Evolutionary conservation across 2,797 vertebrate species (phyloP), one percentile per base, ranked within the genome.

Genomic region (Spheniscus humboldti): DNA sequence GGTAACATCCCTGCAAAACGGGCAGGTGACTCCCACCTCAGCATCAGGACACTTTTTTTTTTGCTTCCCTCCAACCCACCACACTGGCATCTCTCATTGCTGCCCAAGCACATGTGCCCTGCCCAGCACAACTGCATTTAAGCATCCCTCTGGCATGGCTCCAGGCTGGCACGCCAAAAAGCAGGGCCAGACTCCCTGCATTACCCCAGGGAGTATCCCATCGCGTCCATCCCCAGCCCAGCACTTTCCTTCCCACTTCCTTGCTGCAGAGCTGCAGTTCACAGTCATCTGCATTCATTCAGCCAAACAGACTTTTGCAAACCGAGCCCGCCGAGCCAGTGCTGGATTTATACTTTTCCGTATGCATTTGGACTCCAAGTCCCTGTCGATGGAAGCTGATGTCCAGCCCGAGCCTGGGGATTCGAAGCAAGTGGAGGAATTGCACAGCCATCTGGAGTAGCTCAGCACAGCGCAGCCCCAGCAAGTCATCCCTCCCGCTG

Each of bases 381-480:
- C 90, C 93, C 87, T 82, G 76, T 95, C 9, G 25, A 80, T 93
- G 85, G 88, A 92, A 93, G 88, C 76, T 88, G 77, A 94, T 88
- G 94, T 95, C 79, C 91, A 88, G 88, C 85, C 59, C 9, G 3
- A 95, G 94, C 50, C 59, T 15, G 5, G 63, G 78, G 86, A 88
- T 91, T 88, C 33, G 0, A 62, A 92, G 84, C 0, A 1, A 94
- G 59, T 0, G 0, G 23, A 77, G 81, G 79, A 95, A 67, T 84
- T 96, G 74, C 86, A 39, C 67, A 75, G 91, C 92, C 95, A 96
- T 96, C 95, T 96, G 96, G 96, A 95, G 85, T 45, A 96, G 87
- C 87, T 97, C 95, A 91, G 93, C 39, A 7, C 5, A 4, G 48
- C 11, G 9, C 73, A 69, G 79, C 24, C 84, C 20, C 86, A 68